Percentiles rank a stretch among this genome's conserved stretches.
Evolutionary conservation across 2,888 invertebrate species (phyloP).

Genomic region (Acanthoscelides obtectus): DNA sequence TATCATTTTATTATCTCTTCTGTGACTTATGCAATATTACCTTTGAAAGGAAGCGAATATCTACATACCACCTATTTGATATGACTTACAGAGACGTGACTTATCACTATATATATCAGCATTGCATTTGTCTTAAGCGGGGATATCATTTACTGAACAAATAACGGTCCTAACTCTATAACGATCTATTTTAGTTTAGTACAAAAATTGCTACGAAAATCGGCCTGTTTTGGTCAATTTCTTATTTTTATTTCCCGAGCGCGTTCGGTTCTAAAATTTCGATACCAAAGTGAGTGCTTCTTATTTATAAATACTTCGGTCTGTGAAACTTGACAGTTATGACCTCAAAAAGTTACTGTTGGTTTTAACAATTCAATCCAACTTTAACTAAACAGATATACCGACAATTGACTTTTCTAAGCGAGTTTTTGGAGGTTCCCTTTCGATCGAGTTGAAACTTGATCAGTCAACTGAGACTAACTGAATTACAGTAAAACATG

Average conservation of each 20-base stretch:
- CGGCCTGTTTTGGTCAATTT: neutral
- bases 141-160: neutral
- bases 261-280: neutral
- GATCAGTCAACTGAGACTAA: neutral
- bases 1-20: neutral
- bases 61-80: neutral
- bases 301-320: conserved; percentile 33
- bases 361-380: conserved; percentile 48
- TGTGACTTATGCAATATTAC: neutral
- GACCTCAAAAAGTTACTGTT: conserved; percentile 51
- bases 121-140: neutral
- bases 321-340: conserved; percentile 41
- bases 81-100: neutral
- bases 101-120: neutral
- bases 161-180: neutral
- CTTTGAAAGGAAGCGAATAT: neutral
- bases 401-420: neutral
- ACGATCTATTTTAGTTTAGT: neutral
- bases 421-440: neutral
- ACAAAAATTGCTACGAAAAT: neutral
- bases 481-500: neutral
- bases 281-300: conserved; percentile 16
- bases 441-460: neutral
- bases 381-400: conserved; percentile 30
- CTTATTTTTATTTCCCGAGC: neutral